Conservation (phyloP, 2,888 invertebrate species). For the Drosophila recens region DNA sequence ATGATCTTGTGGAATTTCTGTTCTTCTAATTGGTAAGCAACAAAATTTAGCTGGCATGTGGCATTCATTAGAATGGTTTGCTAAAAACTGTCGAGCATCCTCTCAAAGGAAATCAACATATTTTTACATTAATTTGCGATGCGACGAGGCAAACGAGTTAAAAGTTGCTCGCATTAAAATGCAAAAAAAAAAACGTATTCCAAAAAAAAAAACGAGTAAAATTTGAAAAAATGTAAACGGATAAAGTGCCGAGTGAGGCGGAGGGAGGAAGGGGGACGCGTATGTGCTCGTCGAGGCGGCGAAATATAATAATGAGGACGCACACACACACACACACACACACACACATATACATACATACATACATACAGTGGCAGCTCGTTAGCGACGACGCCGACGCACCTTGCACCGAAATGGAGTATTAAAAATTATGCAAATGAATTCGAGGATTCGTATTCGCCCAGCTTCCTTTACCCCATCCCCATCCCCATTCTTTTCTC, state of each 20-base stretch:
- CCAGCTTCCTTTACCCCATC: slow-evolving; percentile 9
- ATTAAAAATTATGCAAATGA: slow-evolving; percentile 85
- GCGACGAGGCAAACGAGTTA: slow-evolving; percentile 60
- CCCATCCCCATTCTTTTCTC: no score
- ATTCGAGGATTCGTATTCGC: slow-evolving; percentile 79
- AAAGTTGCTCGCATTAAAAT: slow-evolving; percentile 61
- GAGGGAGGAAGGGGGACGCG: slow-evolving; percentile 19
- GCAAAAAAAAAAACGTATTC: slow-evolving; percentile 18
- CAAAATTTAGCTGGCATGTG: slow-evolving; percentile 25
- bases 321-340: slow-evolving; percentile 30
- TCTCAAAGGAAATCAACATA: slow-evolving; percentile 75
- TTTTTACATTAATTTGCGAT: slow-evolving; percentile 72
- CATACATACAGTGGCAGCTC: slow-evolving; percentile 45
- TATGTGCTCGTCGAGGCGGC: slow-evolving; percentile 66
- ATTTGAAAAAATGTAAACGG: slow-evolving; percentile 53
- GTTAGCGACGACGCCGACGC: slow-evolving; percentile 64
- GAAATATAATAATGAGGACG: slow-evolving; percentile 80
- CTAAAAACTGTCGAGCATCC: slow-evolving; percentile 27
- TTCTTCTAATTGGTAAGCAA: slow-evolving; percentile 30
- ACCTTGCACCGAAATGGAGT: slow-evolving; percentile 82
- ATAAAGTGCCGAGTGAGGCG: slow-evolving; percentile 39
- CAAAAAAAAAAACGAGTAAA: slow-evolving; percentile 15
- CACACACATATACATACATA: slow-evolving; percentile 16
- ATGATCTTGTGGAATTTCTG: background rate
- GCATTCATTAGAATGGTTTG: slow-evolving; percentile 57